These are phyloP conservation scores for Hippocampus kuda DNA, from an alignment of 2,797 vertebrate genomes.

Conservation along the genomic window DNA sequence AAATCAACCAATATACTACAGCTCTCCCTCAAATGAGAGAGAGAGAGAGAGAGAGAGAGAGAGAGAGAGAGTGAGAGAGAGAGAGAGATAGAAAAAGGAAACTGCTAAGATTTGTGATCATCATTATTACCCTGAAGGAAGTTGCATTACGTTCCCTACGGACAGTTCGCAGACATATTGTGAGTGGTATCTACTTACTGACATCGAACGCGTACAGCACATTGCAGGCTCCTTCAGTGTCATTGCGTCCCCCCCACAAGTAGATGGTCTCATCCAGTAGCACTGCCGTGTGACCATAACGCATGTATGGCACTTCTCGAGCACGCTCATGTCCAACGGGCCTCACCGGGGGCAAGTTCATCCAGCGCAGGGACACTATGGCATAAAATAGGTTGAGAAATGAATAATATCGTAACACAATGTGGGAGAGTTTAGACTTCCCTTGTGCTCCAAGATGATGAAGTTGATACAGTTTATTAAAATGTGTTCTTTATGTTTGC, in stretches of 20 bases:
- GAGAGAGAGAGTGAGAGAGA: too few species aligned
- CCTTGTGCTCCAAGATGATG: neutral
- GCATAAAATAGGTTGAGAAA: constrained; percentile 7
- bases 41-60: too few species aligned
- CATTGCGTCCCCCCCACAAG: constrained; percentile 96
- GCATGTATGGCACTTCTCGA: constrained; percentile 93
- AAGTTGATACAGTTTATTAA: neutral
- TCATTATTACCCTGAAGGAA: neutral
- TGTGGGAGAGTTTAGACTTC: neutral
- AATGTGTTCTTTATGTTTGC: neutral
- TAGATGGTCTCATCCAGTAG: constrained; percentile 91
- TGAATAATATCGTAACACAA: neutral
- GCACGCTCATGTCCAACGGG: constrained; percentile 73
- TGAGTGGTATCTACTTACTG: constrained; percentile 71
- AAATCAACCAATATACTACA: too few species aligned
- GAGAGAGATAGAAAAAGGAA: too few species aligned
- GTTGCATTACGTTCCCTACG: neutral
- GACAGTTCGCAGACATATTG: neutral
- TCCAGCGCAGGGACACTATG: constrained; percentile 93
- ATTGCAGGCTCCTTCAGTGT: constrained; percentile 96
- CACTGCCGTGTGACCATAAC: constrained; percentile 95
- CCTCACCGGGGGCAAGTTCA: constrained; percentile 86
- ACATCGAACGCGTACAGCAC: constrained; percentile 94
- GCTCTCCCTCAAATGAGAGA: too few species aligned
- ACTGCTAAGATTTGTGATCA: neutral